These are phyloP conservation scores for Zaprionus ghesquierei DNA, from an alignment of 1,140 invertebrate genomes.

Conservation along the genomic window DNA sequence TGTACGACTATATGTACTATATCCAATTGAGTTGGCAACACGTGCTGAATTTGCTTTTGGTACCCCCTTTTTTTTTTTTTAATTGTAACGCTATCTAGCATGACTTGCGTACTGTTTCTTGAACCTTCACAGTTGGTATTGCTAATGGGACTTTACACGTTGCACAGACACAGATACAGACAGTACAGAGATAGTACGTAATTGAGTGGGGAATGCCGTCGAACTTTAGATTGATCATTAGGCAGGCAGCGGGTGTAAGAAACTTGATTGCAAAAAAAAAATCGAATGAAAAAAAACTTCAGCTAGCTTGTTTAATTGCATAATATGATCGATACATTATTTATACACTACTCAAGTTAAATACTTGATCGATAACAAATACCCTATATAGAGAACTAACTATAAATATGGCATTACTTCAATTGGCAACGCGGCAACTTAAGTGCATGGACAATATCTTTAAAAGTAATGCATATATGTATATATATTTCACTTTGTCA, in stretches of 20 bases:
- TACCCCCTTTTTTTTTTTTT: too few relatives aligned
- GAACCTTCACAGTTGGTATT: constrained; percentile 4
- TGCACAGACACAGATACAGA: background rate
- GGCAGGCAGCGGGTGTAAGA: constrained; percentile 7
- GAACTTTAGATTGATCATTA: constrained; percentile 28
- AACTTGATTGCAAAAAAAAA: constrained; percentile 19
- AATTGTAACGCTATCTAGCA: constrained; percentile 23
- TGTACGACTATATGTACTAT: too few relatives aligned
- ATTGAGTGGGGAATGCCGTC: constrained; percentile 46
- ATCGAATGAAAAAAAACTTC: too few relatives aligned
- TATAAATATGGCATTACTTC: background rate
- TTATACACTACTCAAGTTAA: background rate
- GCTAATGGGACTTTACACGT: constrained; percentile 14
- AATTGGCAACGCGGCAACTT: background rate
- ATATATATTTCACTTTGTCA: background rate
- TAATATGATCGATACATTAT: constrained; percentile 7
- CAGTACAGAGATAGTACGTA: constrained; percentile 29
- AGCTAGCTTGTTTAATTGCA: constrained; percentile 21
- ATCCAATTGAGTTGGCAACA: constrained; percentile 18
- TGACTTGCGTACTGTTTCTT: constrained; percentile 15
- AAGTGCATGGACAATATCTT: background rate
- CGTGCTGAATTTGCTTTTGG: constrained; percentile 7
- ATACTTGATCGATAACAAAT: background rate
- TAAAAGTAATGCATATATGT: background rate
- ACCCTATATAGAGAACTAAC: background rate